Base-by-base conservation (phyloP, 2,797 vertebrate genomes). In the Oreochromis grahami region DNA sequence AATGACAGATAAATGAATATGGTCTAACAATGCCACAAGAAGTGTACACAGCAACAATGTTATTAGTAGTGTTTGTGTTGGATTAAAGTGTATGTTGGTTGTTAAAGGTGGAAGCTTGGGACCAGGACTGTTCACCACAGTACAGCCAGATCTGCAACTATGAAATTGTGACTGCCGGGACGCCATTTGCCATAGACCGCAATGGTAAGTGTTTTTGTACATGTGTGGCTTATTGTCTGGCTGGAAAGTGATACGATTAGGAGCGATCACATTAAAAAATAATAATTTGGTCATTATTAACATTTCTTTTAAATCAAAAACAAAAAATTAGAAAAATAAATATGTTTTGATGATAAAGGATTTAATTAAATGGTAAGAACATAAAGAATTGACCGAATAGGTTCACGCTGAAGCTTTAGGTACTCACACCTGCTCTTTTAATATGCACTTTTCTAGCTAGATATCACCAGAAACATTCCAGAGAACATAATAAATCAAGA, bases 81-180 rank as follows among this genome's bases (percentile, higher is more conserved):
- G 8, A 48, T 6, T 52, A 50, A 87, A 58, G 13, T 41, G 10
- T 14, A 50, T 82, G 50, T 68, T 87, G 3, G 21, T 45, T 86
- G 26, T 88, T 91, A 15, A 89, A 99, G 94, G 98, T 99, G 84
- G 98, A 99, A 93, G 98, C 98, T 38, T 94, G 97, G 80, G 98
- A 99, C 0, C 98, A 98, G 79, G 98, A 99, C 94, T 99, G 98
- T 85, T 99, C 98, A 14, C 98, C 98, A 0, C 98, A 99, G 91
- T 99, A 97, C 88, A 99, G 98, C 94, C 98, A 99, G 94, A 99
- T 99, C 93, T 99, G 98, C 96, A 99, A 98, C 93, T 99, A 98
- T 4, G 98, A 98, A 92, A 98, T 99, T 4, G 96, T 98, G 86
- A 99, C 97, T 2, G 87, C 96, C 0, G 97, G 98, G n/a, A 98